Conservation (phyloP, 2,888 invertebrate species). For the Drosophila formosana region DNA sequence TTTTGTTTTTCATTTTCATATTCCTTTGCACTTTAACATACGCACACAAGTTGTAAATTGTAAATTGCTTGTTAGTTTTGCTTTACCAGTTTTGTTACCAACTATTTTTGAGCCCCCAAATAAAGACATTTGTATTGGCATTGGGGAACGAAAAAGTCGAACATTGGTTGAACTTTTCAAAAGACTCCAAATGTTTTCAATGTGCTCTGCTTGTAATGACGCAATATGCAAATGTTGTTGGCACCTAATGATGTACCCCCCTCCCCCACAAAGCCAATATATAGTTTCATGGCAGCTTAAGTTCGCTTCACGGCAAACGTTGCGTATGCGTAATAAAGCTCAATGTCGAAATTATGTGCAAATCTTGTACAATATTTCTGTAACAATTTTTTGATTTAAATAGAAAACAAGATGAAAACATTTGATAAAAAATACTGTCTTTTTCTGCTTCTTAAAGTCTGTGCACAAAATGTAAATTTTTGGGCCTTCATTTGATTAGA, state of each 20-base stretch:
- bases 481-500: slow-evolving; percentile 34
- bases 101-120: slow-evolving; percentile 30
- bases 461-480: slow-evolving; percentile 11
- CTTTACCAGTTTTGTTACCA: slow-evolving; percentile 45
- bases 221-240: slow-evolving; percentile 15
- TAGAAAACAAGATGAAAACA: too few species aligned
- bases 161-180: slow-evolving; percentile 7
- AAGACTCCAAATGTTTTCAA: not conserved
- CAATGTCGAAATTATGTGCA: not conserved
- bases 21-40: slow-evolving; percentile 12
- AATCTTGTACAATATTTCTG: not conserved
- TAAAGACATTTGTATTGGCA: slow-evolving; percentile 6
- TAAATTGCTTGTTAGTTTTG: slow-evolving; percentile 49
- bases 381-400: not conserved
- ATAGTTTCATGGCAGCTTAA: not conserved
- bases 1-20: slow-evolving; percentile 18
- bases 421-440: not conserved
- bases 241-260: slow-evolving; percentile 6
- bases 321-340: slow-evolving; percentile 7
- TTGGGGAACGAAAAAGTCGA: slow-evolving; percentile 2
- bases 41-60: slow-evolving; percentile 45
- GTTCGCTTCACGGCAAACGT: not conserved
- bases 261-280: not conserved
- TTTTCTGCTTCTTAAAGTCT: not conserved
- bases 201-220: not conserved